Evolutionary conservation across 2,797 vertebrate species (phyloP).

Genomic region (Garrulus glandarius): DNA sequence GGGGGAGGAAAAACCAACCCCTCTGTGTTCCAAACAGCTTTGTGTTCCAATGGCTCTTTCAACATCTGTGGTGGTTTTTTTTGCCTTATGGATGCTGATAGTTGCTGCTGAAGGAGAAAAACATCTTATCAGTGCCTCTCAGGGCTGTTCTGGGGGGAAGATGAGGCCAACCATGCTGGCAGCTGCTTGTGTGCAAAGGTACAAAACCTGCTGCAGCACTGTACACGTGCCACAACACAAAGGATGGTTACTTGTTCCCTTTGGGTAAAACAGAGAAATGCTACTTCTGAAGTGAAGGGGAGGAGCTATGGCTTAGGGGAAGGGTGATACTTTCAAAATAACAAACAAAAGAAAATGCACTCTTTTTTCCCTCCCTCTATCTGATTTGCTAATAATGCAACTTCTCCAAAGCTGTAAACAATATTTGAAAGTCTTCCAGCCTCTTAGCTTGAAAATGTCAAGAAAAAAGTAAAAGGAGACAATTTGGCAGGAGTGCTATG

Average conservation of each 20-base stretch:
- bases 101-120: background rate
- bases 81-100: background rate
- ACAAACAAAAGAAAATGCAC: background rate
- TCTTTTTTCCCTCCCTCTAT: background rate
- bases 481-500: background rate
- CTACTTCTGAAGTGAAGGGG: background rate
- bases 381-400: background rate
- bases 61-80: background rate
- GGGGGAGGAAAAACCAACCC: fast-evolving
- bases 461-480: fast-evolving
- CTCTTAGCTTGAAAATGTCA: background rate
- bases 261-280: background rate
- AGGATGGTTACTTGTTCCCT: background rate
- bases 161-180: fast-evolving
- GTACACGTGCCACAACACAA: fast-evolving
- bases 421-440: background rate
- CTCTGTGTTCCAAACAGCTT: background rate
- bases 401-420: background rate
- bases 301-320: background rate
- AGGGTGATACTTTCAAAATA: background rate
- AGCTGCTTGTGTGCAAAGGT: background rate
- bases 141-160: background rate
- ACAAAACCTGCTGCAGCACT: background rate
- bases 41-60: background rate
- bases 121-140: background rate